Conservation (phyloP, 2,888 invertebrate species). For the Polydrusus pterygomalis region DNA sequence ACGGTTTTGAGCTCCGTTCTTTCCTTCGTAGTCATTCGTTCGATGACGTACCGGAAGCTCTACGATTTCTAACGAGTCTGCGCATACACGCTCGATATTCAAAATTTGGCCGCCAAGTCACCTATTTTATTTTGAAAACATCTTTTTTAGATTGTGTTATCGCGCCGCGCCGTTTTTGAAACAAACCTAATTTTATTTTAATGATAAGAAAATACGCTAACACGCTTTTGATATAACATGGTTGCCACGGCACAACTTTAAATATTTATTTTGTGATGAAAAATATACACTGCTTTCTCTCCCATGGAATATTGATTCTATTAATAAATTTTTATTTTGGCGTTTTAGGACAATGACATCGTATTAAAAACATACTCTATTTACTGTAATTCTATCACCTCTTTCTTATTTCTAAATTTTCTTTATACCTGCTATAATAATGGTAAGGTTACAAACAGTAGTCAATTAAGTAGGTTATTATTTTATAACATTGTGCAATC, state of each 20-base stretch:
- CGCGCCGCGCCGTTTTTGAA: slow-evolving; percentile 1
- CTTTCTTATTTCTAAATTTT: neutral
- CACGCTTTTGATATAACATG: neutral
- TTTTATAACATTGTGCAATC: slow-evolving; percentile 22
- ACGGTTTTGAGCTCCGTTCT: slow-evolving; percentile 63
- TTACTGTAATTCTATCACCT: neutral
- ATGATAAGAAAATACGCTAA: slow-evolving; percentile 19
- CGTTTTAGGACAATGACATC: slow-evolving; percentile 11
- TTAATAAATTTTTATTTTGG: slow-evolving; percentile 26
- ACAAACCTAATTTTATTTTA: slow-evolving; percentile 4
- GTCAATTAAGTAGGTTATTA: no score
- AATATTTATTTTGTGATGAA: slow-evolving; percentile 3
- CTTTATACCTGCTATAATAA: neutral
- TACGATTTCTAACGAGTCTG: slow-evolving; percentile 54
- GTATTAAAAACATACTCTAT: slow-evolving; percentile 3
- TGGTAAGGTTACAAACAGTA: neutral
- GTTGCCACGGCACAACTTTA: neutral
- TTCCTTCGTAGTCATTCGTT: slow-evolving; percentile 56
- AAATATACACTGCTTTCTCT: slow-evolving; percentile 2
- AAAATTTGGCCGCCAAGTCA: slow-evolving; percentile 34
- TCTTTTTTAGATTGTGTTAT: slow-evolving; percentile 7
- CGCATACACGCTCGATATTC: slow-evolving; percentile 38
- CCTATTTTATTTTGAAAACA: slow-evolving; percentile 22
- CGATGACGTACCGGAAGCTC: slow-evolving; percentile 60
- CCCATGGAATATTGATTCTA: slow-evolving; percentile 15